Conservation (phyloP, 2,113 vertebrate species). For the Naja naja region DNA sequence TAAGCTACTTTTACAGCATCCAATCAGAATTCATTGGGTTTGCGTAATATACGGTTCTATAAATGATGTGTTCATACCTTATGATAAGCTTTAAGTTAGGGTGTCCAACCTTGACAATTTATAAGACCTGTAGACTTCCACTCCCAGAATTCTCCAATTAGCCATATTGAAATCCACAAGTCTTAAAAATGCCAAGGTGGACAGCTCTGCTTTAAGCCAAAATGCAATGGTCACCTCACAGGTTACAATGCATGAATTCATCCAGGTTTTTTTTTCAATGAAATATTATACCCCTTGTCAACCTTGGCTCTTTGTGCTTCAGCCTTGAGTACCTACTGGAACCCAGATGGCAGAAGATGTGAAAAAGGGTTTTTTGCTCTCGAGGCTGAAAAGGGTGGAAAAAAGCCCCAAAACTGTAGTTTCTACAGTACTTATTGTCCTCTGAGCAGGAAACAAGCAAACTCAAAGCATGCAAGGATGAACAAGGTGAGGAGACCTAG, state of each 20-base stretch:
- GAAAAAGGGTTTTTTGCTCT: neutral
- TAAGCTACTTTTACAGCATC: neutral
- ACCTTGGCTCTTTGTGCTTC: neutral
- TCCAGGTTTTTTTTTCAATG: neutral
- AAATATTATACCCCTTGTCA: neutral
- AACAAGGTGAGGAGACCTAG: neutral
- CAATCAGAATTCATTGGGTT: neutral
- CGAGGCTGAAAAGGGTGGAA: neutral
- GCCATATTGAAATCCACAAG: neutral
- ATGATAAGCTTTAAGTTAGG: neutral
- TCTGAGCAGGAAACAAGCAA: neutral
- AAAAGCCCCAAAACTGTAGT: neutral
- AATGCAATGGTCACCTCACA: neutral
- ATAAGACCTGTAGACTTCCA: neutral
- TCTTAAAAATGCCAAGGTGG: neutral
- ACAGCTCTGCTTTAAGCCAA: neutral
- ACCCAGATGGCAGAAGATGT: neutral
- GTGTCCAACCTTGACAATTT: neutral
- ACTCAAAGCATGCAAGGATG: neutral
- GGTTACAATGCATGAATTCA: neutral
- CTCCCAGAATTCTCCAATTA: neutral
- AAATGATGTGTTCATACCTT: neutral
- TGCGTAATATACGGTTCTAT: neutral
- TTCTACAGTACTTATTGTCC: neutral
- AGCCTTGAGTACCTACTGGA: neutral